A percentile compares a stretch with the other conserved stretches of the same genome.
These are phyloP conservation scores for Papilio aristodemus DNA, from an alignment of 1,140 invertebrate species.

Conservation along the genomic window DNA sequence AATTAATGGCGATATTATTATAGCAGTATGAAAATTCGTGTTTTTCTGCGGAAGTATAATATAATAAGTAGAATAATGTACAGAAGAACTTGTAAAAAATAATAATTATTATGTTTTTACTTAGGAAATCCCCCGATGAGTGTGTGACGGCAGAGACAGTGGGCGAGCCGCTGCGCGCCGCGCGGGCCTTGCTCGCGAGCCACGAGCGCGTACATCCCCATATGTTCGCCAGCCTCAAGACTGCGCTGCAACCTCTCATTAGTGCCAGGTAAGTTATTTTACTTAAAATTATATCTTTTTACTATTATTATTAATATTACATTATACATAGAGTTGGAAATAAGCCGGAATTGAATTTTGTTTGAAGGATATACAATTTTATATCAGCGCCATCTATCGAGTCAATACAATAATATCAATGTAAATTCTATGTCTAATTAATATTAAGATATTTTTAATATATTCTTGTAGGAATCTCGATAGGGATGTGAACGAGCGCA, in stretches of 20 bases:
- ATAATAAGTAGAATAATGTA: not conserved
- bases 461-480: constrained; percentile 72
- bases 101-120: not conserved
- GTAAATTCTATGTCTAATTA: too few species aligned
- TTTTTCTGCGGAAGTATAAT: too few species aligned
- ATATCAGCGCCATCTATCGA: too few species aligned
- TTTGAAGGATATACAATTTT: too few species aligned
- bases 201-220: constrained; percentile 86
- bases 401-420: too few species aligned
- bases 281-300: too few species aligned
- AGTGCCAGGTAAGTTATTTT: constrained; percentile 79
- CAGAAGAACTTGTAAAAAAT: not conserved
- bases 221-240: constrained; percentile 84
- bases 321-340: too few species aligned
- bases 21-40: too few species aligned
- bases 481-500: constrained; percentile 73
- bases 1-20: too few species aligned
- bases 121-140: constrained; percentile 25
- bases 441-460: too few species aligned
- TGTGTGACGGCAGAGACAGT: constrained; percentile 14
- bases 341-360: too few species aligned
- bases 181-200: constrained; percentile 79
- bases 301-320: too few species aligned
- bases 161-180: constrained; percentile 51
- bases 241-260: constrained; percentile 86